phyloP scores from a whole-genome alignment of 1,140 invertebrate genomes.

The Leptinotarsa lineolata region DNA sequence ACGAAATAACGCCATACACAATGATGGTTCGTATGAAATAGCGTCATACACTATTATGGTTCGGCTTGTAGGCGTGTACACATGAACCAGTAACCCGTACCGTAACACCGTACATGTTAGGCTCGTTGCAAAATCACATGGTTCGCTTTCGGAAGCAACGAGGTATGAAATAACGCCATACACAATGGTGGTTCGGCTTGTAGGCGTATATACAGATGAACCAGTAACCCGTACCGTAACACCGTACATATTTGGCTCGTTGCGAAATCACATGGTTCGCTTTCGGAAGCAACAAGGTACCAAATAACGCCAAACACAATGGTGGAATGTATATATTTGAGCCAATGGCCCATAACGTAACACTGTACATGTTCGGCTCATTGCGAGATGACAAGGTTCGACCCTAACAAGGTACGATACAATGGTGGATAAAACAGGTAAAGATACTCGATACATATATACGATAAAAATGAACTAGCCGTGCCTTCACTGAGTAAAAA shows the following conservation, averaged over 20 bases:
- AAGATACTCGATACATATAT: no score
- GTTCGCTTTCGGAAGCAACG: neutral
- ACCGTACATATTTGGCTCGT: neutral
- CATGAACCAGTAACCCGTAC: neutral
- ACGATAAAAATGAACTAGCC: no score
- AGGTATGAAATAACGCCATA: neutral
- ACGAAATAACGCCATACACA: neutral
- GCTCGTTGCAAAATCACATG: neutral
- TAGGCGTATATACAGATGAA: fast-evolving
- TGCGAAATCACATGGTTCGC: neutral
- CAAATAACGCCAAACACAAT: no score
- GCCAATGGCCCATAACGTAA: no score
- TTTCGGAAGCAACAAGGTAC: no score
- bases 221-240: neutral
- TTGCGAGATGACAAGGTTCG: no score
- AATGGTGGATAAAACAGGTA: neutral
- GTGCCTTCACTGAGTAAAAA: no score
- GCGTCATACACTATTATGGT: neutral
- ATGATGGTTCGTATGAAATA: neutral
- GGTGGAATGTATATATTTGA: no score
- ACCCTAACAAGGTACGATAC: neutral
- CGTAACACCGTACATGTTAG: neutral
- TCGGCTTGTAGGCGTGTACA: neutral
- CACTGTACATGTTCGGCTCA: no score
- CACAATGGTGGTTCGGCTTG: neutral